Evolutionary conservation across 2,797 vertebrate genomes (phyloP).

Genomic region (Phrynocephalus vlangalii): DNA sequence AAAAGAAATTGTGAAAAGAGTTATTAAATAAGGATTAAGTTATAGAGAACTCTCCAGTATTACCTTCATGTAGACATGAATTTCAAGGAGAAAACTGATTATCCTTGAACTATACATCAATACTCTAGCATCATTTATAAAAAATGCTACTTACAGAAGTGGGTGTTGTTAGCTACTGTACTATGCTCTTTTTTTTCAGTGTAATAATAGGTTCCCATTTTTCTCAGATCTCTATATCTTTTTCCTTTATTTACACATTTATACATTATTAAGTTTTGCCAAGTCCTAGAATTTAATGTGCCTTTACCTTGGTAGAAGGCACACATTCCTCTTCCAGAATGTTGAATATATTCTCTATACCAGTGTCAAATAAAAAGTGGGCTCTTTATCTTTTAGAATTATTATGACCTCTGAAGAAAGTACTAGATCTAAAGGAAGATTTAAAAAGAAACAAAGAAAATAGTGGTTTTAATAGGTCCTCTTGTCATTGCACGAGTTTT

Average conservation of each 20-base stretch:
- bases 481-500: too few relatives aligned
- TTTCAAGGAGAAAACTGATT: too few relatives aligned
- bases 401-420: neutral
- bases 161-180: too few relatives aligned
- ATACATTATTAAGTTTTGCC: neutral
- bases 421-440: neutral
- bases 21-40: neutral
- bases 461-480: neutral
- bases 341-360: neutral
- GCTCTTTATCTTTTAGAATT: neutral
- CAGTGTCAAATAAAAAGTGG: neutral
- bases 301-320: neutral
- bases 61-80: too few relatives aligned
- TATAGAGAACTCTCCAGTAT: neutral
- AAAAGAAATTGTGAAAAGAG: neutral
- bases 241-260: neutral
- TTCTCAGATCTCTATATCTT: neutral
- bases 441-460: neutral
- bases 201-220: neutral
- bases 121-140: neutral
- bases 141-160: too few relatives aligned
- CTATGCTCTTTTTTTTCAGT: neutral
- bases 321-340: neutral
- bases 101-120: neutral
- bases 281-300: neutral